phyloP scores from a whole-genome alignment of 2,797 vertebrate species.

The Todus mexicanus region DNA sequence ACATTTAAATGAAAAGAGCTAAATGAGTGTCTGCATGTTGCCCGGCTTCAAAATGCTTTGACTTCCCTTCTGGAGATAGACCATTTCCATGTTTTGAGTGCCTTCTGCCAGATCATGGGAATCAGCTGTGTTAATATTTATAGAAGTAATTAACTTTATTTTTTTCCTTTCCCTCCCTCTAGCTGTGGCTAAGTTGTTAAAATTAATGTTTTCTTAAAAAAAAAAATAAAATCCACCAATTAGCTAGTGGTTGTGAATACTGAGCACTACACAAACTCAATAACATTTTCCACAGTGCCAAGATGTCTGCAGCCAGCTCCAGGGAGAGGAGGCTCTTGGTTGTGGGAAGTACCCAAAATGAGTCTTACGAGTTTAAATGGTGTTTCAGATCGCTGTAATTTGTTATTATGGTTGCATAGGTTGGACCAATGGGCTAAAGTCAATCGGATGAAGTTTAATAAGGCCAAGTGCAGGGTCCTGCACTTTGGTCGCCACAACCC shows the following conservation, averaged over 20 bases:
- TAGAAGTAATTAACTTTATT: conserved; percentile 16
- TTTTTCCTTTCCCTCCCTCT: background rate
- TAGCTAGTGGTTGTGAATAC: background rate
- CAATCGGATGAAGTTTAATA: no score
- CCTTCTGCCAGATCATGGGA: background rate
- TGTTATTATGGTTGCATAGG: background rate
- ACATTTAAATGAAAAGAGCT: background rate
- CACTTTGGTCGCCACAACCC: no score
- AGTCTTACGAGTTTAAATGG: background rate
- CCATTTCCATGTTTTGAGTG: background rate
- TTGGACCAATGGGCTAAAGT: no score
- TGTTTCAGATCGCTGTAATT: background rate
- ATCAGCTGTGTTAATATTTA: conserved; percentile 36
- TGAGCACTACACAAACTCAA: background rate
- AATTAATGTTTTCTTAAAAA: background rate
- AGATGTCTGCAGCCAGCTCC: background rate
- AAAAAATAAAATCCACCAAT: background rate
- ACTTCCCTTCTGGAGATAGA: background rate
- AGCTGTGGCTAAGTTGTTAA: background rate
- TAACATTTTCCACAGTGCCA: background rate
- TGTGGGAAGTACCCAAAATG: background rate
- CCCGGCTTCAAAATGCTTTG: background rate
- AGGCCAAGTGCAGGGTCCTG: no score
- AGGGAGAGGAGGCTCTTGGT: background rate
- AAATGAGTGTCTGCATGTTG: background rate